A percentile compares a stretch with the other conserved stretches of the same genome.
Evolutionary conservation across 1,140 invertebrate genomes (phyloP).

Genomic region (Drosophila lacertosa): DNA sequence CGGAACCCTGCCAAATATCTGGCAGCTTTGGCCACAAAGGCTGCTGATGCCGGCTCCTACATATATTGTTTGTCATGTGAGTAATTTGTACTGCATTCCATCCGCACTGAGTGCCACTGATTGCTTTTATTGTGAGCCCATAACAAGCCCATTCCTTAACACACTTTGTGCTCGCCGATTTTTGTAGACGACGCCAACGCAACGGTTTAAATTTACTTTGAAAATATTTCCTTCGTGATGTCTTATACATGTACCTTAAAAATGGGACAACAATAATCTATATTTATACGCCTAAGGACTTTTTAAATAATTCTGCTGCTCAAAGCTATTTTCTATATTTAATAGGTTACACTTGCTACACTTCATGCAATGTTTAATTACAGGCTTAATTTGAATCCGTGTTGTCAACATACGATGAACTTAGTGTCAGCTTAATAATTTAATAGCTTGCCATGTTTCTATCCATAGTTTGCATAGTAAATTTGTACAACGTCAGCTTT

Average conservation of each 20-base stretch:
- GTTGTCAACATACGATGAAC: too few relatives aligned
- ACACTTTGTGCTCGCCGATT: not conserved
- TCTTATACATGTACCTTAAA: too few relatives aligned
- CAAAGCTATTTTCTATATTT: too few relatives aligned
- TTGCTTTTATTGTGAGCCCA: constrained; percentile 45
- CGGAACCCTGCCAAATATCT: constrained; percentile 17
- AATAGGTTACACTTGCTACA: too few relatives aligned
- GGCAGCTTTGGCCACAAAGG: constrained; percentile 21
- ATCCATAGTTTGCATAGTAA: constrained; percentile 1
- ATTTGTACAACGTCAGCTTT: constrained; percentile 21
- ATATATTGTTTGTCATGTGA: constrained; percentile 60
- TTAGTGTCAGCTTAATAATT: too few relatives aligned
- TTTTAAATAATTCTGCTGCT: too few relatives aligned
- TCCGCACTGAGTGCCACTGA: constrained; percentile 48
- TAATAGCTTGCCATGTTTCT: too few relatives aligned
- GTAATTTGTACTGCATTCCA: constrained; percentile 59
- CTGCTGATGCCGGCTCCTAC: constrained; percentile 1
- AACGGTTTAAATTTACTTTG: constrained; percentile 3
- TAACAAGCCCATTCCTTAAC: not conserved
- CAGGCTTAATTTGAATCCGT: too few relatives aligned
- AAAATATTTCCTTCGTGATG: constrained; percentile 12
- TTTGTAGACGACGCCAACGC: not conserved
- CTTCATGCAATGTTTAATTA: too few relatives aligned
- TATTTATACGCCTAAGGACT: too few relatives aligned
- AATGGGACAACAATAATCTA: too few relatives aligned